Evolutionary conservation across 2,797 vertebrate species (phyloP).

Genomic region (Todus mexicanus): DNA sequence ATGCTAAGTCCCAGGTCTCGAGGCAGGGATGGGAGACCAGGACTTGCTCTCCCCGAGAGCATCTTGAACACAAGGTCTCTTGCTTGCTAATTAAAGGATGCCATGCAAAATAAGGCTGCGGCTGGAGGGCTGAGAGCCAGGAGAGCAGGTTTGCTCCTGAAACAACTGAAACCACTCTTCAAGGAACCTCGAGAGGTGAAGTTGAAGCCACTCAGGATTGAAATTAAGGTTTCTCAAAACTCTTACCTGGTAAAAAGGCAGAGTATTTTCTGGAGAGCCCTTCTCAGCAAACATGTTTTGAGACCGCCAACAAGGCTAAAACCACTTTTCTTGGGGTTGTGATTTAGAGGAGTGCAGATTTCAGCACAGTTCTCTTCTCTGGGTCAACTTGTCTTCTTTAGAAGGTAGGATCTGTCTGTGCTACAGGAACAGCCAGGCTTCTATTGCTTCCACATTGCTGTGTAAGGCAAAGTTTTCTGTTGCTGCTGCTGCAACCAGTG

Average conservation of each 20-base stretch:
- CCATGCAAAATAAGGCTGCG: not conserved
- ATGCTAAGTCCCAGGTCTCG: not conserved
- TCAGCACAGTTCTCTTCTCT: not conserved
- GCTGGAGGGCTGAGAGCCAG: not conserved
- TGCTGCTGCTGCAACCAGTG: not conserved
- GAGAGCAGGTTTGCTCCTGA: conserved; percentile 39
- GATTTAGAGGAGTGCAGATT: not conserved
- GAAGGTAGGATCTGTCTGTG: not conserved
- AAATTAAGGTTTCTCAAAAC: not conserved
- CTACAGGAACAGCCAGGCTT: not conserved
- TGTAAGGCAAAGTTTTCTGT: not conserved
- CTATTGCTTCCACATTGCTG: not conserved
- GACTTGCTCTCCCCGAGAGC: not conserved
- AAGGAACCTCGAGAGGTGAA: not conserved
- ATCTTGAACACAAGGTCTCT: not conserved
- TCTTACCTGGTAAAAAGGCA: not conserved
- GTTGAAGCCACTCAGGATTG: not conserved
- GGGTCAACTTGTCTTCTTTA: not conserved
- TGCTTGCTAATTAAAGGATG: conserved; percentile 28
- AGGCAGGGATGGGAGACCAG: not conserved
- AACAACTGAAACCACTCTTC: not conserved
- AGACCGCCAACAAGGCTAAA: not conserved
- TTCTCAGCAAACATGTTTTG: not conserved
- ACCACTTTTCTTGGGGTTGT: not conserved
- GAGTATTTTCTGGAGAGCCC: not conserved